Evolutionary conservation across 2,888 invertebrate genomes (phyloP), one percentile per base, ranked within the genome.

Genomic region (Andricus curvator): DNA sequence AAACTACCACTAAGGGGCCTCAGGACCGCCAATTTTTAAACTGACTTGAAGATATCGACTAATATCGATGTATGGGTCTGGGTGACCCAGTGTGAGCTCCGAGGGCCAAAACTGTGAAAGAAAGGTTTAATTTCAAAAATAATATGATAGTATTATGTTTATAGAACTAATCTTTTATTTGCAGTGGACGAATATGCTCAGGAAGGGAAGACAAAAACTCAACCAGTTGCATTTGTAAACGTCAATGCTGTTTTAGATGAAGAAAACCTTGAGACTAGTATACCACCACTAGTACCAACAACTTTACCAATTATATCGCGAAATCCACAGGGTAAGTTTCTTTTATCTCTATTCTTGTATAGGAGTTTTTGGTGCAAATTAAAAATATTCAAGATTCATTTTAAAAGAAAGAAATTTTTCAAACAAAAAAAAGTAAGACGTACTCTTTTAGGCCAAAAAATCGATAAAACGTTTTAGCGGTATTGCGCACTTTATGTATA

Each of bases 161-260:
- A 17, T 17, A 15, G 0, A 48, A 15, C 17, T 48, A 17, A 4
- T 1, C 17, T 56, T n/a, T 56, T 51, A 8, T 56, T 56, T 56
- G 4, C 56, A 56, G 56, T 56, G 4, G 56, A 56, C n/a, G 56
- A 56, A 56, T 56, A 56, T 11, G 11, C n/a, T 56, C 22, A n/a
- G n/a, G 56, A n/a, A n/a, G 11, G 20, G 4, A 56, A 22, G 6
- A 4, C 25, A 29, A 62, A 62, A 62, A 25, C 25, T 62, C 11
- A 62, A 13, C 62, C 62, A 62, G 62, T 62, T 62, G 62, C 62
- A 25, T 62, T 62, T 62, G 25, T 62, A 13, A 62, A 62, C 62
- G 25, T 62, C 13, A 13, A 62, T 15, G 15, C 13, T 15, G 15
- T 29, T 11, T 25, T 62, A 25, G 25, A 29, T 17, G 62, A 62